A percentile compares a stretch with the other conserved stretches of the same genome.
Evolutionary conservation across 1,140 invertebrate genomes (phyloP).

Genomic region (Drosophila quadrilineata): DNA sequence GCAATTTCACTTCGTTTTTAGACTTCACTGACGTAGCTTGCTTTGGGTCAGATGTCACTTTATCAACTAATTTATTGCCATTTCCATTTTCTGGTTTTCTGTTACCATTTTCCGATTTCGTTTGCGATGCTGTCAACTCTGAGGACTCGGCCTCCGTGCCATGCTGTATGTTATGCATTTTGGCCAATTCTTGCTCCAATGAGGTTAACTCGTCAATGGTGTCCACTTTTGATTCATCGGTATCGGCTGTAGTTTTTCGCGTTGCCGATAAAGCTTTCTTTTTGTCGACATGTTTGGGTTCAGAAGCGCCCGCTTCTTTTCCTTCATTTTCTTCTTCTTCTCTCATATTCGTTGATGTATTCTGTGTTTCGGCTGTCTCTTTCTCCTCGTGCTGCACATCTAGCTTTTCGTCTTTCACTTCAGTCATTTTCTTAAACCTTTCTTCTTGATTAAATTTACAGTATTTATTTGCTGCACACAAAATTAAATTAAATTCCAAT

Average conservation of each 20-base stretch:
- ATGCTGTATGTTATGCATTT: constrained; percentile 60
- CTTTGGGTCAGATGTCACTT: constrained; percentile 8
- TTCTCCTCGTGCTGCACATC: constrained; percentile 4
- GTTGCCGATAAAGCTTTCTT: constrained; percentile 3
- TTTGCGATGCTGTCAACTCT: too few species aligned
- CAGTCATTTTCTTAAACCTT: constrained; percentile 39
- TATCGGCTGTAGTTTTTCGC: not conserved
- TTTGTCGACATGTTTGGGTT: constrained; percentile 27
- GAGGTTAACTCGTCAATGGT: constrained; percentile 65
- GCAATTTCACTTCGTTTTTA: constrained; percentile 5
- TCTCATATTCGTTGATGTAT: constrained; percentile 24
- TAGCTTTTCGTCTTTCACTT: constrained; percentile 20
- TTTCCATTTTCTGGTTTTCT: constrained; percentile 9
- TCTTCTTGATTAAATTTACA: not conserved
- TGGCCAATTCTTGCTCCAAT: constrained; percentile 71
- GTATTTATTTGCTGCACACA: constrained; percentile 5
- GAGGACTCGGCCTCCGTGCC: not conserved
- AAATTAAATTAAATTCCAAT: constrained; percentile 26
- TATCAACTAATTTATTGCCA: not conserved
- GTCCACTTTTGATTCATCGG: not conserved
- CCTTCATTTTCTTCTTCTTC: constrained; percentile 4
- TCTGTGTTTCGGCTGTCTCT: not conserved
- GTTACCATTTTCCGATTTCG: not conserved
- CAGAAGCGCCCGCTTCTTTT: constrained; percentile 35
- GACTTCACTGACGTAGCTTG: too few species aligned